Base-by-base conservation (phyloP, 2,113 vertebrate species). In the Equus quagga region DNA sequence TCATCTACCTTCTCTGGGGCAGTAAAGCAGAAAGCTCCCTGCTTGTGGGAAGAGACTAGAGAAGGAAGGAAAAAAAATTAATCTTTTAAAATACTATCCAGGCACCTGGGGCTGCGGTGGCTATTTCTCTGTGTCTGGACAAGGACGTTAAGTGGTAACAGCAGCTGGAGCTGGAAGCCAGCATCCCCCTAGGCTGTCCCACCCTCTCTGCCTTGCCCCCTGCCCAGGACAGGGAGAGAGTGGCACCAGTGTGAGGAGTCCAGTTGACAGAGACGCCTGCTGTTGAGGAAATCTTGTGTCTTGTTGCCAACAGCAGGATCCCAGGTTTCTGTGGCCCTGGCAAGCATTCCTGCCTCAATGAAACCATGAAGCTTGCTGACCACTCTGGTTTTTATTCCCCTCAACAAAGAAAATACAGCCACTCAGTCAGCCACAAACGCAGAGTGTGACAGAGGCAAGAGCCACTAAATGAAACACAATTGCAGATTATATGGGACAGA, bases 211-310 rank as follows among this genome's bases (percentile, higher is more conserved):
- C 44, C 78, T 58, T 33, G 44, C 14, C 24, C 14, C 13, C 13
- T 51, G 26, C 13, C 41, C 12, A 33, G 41, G 78, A 36, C 0
- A 13, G 72, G 58, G 24, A 56, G 46, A 36, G n/a, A n/a, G 51
- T 58, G 28, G 24, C 58, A 44, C 6, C 70, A 5, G 7, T 4
- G 19, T 31, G 36, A 95, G 12, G 90, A 54, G 58, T 93, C 19
- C 19, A 14, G 75, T 41, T 41, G 36, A 41, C 36, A 92, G 79
- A 76, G 67, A 81, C 6, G 46, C 26, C 44, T 3, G 26, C 13
- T 41, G 6, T 33, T 56, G 76, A 99, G 99, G 99, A 98, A 98
- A 99, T 99, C 99, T 99, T 99, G 99, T 99, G 99, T 97, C 99
- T 99, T 95, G 99, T 99, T 98, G 98, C 99, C 94, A 99, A 97